Evolutionary conservation across 2,888 invertebrate species (phyloP).

Genomic region (Meiosimyza decipiens): DNA sequence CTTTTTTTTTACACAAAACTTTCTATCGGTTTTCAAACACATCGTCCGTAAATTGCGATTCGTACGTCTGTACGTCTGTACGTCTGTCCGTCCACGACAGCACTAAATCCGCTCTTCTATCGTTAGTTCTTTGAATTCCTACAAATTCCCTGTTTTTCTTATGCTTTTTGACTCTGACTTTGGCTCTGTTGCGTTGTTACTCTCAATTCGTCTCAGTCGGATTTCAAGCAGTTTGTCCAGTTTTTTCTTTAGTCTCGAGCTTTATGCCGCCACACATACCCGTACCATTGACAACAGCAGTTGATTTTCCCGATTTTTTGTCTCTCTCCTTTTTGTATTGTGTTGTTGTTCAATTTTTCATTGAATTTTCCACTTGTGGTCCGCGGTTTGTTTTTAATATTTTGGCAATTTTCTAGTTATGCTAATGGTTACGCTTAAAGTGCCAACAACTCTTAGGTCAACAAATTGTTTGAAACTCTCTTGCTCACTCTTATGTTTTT

Average conservation of each 20-base stretch:
- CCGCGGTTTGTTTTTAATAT: neutral
- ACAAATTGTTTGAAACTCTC: too few species aligned
- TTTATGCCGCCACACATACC: conserved; percentile 1
- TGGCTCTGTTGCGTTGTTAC: neutral
- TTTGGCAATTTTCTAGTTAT: too few species aligned
- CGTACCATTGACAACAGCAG: neutral
- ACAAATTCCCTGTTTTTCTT: too few species aligned
- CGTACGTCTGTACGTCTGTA: conserved; percentile 57
- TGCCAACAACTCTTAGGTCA: too few species aligned
- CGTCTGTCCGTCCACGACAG: conserved; percentile 52
- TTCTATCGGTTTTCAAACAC: too few species aligned
- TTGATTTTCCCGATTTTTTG: conserved; percentile 6
- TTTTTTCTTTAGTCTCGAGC: neutral
- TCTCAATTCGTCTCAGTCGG: neutral
- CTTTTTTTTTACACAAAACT: too few species aligned
- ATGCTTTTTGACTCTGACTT: neutral
- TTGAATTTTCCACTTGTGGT: neutral
- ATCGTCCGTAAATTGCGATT: conserved; percentile 28
- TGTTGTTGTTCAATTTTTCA: neutral
- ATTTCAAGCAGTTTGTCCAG: conserved; percentile 10
- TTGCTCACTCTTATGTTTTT: too few species aligned
- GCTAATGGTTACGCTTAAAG: too few species aligned
- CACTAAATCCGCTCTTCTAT: conserved; percentile 46
- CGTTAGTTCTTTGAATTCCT: too few species aligned
- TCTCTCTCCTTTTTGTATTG: neutral